phyloP scores from a whole-genome alignment of 2,113 vertebrate species.

The Butorides virescens region DNA sequence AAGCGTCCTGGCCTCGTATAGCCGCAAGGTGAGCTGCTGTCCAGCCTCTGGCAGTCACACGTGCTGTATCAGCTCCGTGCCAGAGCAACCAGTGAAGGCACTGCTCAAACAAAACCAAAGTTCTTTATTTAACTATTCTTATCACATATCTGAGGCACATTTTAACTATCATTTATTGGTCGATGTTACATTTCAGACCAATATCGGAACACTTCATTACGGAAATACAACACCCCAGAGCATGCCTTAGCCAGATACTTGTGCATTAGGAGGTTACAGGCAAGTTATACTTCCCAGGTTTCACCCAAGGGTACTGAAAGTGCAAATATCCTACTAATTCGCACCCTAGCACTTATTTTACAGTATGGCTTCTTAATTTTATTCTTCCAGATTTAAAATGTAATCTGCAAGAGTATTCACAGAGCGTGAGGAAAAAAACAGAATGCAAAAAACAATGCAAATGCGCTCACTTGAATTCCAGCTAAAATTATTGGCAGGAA shows the following conservation, averaged over 20 bases:
- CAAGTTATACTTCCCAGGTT: not conserved
- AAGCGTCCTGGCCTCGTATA: constrained; percentile 80
- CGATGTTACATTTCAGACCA: not conserved
- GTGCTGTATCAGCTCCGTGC: constrained; percentile 72
- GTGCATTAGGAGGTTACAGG: not conserved
- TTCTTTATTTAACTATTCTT: not conserved
- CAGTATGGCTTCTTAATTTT: not conserved
- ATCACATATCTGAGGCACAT: not conserved
- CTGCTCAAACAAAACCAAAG: constrained; percentile 47
- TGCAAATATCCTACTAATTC: not conserved
- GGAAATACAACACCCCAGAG: not conserved
- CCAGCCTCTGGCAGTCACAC: constrained; percentile 68
- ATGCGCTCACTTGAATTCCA: not conserved
- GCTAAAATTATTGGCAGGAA: not conserved
- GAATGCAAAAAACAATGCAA: not conserved
- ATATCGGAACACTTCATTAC: not conserved
- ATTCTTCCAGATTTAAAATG: not conserved
- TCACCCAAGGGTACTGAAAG: not conserved
- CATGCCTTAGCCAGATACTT: not conserved
- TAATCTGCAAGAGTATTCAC: not conserved
- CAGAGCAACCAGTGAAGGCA: constrained; percentile 85
- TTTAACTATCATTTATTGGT: not conserved
- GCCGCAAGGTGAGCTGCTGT: constrained; percentile 79
- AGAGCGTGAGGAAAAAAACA: not conserved
- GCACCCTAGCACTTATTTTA: not conserved